phyloP scores from a whole-genome alignment of 1,140 invertebrate genomes.

The Cyphomyrmex costatus region DNA sequence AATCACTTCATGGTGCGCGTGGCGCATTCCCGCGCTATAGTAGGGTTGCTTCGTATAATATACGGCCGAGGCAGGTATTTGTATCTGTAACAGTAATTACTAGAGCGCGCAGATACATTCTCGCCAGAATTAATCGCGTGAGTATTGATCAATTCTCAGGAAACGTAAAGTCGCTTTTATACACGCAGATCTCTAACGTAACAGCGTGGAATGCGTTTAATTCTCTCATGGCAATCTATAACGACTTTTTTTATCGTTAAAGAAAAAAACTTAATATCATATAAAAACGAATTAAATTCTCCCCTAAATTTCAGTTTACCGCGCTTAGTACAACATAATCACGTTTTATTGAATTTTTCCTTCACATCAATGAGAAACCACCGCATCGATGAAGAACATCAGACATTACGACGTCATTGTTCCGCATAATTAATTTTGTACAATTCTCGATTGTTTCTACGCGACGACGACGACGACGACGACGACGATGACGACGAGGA shows the following conservation, averaged over 20 bases:
- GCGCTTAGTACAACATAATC: background rate
- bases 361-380: background rate
- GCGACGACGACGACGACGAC: constrained; percentile 16
- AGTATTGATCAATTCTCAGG: constrained; percentile 70
- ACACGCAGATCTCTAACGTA: constrained; percentile 5
- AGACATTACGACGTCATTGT: constrained; percentile 64
- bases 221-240: background rate
- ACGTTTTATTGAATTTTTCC: constrained; percentile 8
- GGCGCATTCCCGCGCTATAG: constrained; percentile 18
- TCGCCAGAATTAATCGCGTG: constrained; percentile 68
- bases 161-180: constrained; percentile 56
- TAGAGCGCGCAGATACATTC: constrained; percentile 69
- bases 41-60: constrained; percentile 46
- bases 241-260: background rate
- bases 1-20: constrained; percentile 52
- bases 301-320: background rate
- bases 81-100: constrained; percentile 72
- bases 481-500: constrained; percentile 15
- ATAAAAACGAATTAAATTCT: background rate
- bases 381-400: constrained; percentile 38
- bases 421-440: constrained; percentile 76
- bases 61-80: constrained; percentile 40
- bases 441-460: constrained; percentile 66
- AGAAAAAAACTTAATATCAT: background rate
- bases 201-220: constrained; percentile 8